These are phyloP conservation scores for Camponotus floridanus DNA, from an alignment of 1,140 invertebrate genomes.

Conservation along the genomic window DNA sequence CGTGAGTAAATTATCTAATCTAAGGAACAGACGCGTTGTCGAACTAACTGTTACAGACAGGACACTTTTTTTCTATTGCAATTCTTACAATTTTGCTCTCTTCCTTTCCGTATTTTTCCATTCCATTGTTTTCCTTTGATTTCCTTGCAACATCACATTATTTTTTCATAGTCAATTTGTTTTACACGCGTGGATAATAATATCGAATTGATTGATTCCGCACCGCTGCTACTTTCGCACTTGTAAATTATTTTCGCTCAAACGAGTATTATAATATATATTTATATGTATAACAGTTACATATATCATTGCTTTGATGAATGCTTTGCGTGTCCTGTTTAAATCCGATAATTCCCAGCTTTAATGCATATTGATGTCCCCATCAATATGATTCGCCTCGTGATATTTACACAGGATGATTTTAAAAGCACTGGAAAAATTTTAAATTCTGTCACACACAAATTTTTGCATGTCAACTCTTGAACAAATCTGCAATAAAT, in stretches of 20 bases:
- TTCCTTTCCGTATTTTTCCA: not conserved
- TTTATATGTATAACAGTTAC: not conserved
- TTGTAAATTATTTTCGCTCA: conserved; percentile 32
- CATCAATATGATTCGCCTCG: not conserved
- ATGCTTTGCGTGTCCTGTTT: conserved; percentile 33
- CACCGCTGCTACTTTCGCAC: not conserved
- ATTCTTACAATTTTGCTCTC: not conserved
- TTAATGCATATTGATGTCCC: conserved; percentile 1
- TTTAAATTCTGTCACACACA: not conserved
- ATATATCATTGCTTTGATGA: not conserved
- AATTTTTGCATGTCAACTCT: not conserved
- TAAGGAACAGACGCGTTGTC: conserved; percentile 29
- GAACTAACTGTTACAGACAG: conserved; percentile 11
- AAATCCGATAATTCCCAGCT: conserved; percentile 28
- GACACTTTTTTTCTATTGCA: not conserved
- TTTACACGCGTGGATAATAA: conserved; percentile 17
- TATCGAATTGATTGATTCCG: conserved; percentile 19
- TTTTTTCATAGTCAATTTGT: conserved; percentile 2
- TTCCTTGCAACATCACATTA: not conserved
- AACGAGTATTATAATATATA: not conserved
- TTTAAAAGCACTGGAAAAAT: not conserved
- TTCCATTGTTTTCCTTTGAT: conserved; percentile 20
- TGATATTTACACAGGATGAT: not conserved
- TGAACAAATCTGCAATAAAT: not conserved
- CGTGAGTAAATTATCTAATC: conserved; percentile 38